Percentiles rank a stretch among this genome's conserved stretches.
These are phyloP conservation scores for Temnothorax curvispinosus DNA, from an alignment of 1,140 invertebrate genomes.

Conservation along the genomic window DNA sequence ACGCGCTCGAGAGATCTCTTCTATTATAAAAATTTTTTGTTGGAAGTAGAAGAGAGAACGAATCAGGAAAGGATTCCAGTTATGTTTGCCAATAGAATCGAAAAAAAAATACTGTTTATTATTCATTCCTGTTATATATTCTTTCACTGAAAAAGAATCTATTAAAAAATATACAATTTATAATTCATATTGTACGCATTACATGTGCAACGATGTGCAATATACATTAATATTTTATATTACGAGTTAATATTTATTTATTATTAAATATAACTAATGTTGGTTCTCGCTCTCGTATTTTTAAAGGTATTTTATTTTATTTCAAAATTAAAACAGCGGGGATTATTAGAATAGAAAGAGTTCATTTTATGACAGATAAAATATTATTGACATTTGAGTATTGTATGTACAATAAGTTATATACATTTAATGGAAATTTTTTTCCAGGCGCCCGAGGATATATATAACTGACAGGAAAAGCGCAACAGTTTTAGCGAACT, in stretches of 20 bases:
- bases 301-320: neutral
- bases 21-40: neutral
- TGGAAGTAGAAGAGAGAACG: slow-evolving; percentile 1
- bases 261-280: neutral
- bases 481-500: slow-evolving; percentile 28
- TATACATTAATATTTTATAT: neutral
- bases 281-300: neutral
- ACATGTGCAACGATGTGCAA: too few relatives aligned
- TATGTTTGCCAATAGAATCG: neutral
- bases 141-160: neutral
- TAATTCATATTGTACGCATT: neutral
- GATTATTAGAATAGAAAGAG: neutral
- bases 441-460: neutral
- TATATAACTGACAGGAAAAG: slow-evolving; percentile 20
- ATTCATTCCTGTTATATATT: neutral
- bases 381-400: neutral
- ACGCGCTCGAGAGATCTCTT: neutral
- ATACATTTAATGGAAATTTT: neutral
- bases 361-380: neutral
- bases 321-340: neutral
- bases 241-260: neutral
- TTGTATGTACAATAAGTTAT: neutral
- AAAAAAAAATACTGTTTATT: neutral
- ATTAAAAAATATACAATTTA: neutral
- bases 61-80: neutral